Percentiles rank a stretch among this genome's conserved stretches.
Conservation (phyloP, 2,888 invertebrate genomes). For the Drosophila prostipennis region DNA sequence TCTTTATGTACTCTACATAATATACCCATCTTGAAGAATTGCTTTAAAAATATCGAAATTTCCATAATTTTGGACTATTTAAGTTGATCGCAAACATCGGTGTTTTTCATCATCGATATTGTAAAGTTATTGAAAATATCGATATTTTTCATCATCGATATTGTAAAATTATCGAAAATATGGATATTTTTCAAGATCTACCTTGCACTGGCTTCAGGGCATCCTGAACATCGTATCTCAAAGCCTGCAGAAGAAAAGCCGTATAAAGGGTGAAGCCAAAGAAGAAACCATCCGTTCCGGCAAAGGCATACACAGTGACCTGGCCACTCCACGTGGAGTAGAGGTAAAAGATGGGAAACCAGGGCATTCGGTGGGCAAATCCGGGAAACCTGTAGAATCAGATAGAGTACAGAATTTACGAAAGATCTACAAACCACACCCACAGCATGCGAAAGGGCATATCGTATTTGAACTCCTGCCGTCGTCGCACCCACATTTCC, state of each 20-base stretch:
- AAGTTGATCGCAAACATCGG: too few species aligned
- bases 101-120: too few species aligned
- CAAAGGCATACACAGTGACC: conserved; percentile 65
- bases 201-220: conserved; percentile 26
- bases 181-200: conserved; percentile 9
- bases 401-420: neutral
- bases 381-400: conserved; percentile 46
- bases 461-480: conserved; percentile 59
- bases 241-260: conserved; percentile 50
- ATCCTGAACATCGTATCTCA: conserved; percentile 52
- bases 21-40: neutral
- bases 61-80: too few species aligned
- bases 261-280: conserved; percentile 67
- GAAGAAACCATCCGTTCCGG: conserved; percentile 66
- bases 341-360: conserved; percentile 60
- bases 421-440: conserved; percentile 14
- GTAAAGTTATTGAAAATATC: too few species aligned
- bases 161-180: too few species aligned
- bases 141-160: too few species aligned
- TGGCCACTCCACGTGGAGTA: conserved; percentile 69
- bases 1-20: neutral
- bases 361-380: conserved; percentile 53
- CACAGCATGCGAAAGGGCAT: conserved; percentile 70
- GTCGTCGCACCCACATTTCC: conserved; percentile 59
- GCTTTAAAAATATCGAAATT: too few species aligned